Percentiles rank a stretch among this genome's conserved stretches.
Evolutionary conservation across 2,888 invertebrate species (phyloP).

Genomic region (Philaethria dido): DNA sequence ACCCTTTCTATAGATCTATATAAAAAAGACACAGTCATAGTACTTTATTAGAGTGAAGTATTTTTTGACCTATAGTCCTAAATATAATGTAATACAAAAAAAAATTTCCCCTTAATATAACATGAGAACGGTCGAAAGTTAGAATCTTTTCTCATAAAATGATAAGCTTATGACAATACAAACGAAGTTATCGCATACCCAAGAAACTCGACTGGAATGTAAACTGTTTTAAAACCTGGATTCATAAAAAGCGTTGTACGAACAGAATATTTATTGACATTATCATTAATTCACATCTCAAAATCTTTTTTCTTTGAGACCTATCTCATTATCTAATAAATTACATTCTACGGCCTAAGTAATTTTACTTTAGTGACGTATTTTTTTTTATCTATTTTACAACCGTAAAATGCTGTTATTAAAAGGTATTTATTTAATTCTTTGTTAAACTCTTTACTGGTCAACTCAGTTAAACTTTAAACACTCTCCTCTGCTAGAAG

Average conservation of each 20-base stretch:
- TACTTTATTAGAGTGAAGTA: too few species aligned
- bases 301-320: slow-evolving; percentile 1
- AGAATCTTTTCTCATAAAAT: slow-evolving; percentile 16
- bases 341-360: neutral
- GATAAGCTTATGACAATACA: slow-evolving; percentile 19
- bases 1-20: too few species aligned
- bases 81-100: neutral
- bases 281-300: neutral
- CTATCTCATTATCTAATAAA: neutral
- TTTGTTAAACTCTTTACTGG: too few species aligned
- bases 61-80: neutral
- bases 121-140: slow-evolving; percentile 15
- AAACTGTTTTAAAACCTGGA: slow-evolving; percentile 5
- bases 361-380: too few species aligned
- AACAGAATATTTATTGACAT: slow-evolving; percentile 11
- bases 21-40: too few species aligned
- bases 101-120: slow-evolving; percentile 3
- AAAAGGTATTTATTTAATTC: too few species aligned
- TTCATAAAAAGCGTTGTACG: slow-evolving; percentile 1
- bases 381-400: too few species aligned
- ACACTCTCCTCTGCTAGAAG: too few species aligned
- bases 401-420: too few species aligned
- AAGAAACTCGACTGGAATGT: slow-evolving; percentile 7
- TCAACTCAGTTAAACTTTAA: too few species aligned
- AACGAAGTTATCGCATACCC: slow-evolving; percentile 21